Evolutionary conservation across 2,113 vertebrate species (phyloP).

Genomic region (Emydocephalus ijimae): DNA sequence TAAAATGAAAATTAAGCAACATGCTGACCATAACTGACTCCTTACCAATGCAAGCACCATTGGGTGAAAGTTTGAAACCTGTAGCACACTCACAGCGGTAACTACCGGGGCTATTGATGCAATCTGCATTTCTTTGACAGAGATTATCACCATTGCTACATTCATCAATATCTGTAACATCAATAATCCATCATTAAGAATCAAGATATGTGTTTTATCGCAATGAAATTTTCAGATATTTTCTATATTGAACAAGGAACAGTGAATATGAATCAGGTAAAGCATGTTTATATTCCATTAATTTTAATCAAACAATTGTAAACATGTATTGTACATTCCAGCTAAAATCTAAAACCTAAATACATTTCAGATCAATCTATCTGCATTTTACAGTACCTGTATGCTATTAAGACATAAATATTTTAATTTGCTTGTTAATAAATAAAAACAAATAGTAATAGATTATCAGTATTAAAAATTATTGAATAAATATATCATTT

Average conservation of each 20-base stretch:
- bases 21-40: not conserved
- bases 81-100: constrained; percentile 82
- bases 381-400: too few species aligned
- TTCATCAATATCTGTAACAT: constrained; percentile 80
- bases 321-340: not conserved
- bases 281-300: not conserved
- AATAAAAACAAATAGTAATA: not conserved
- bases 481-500: not conserved
- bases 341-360: not conserved
- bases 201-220: not conserved
- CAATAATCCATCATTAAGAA: constrained; percentile 15
- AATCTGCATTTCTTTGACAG: constrained; percentile 82
- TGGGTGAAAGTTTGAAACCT: constrained; percentile 79
- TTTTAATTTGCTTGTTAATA: not conserved
- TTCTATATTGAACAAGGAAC: accelerated
- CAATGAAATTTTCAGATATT: not conserved
- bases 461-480: not conserved
- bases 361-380: not conserved
- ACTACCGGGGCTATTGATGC: constrained; percentile 83
- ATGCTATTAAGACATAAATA: not conserved
- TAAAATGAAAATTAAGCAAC: not conserved
- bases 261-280: not conserved
- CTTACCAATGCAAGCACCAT: constrained; percentile 82
- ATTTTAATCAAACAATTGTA: not conserved
- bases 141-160: constrained; percentile 78